Evolutionary conservation across 2,888 invertebrate genomes (phyloP), one percentile per base, ranked within the genome.

Genomic region (Drosophila picticornis): DNA sequence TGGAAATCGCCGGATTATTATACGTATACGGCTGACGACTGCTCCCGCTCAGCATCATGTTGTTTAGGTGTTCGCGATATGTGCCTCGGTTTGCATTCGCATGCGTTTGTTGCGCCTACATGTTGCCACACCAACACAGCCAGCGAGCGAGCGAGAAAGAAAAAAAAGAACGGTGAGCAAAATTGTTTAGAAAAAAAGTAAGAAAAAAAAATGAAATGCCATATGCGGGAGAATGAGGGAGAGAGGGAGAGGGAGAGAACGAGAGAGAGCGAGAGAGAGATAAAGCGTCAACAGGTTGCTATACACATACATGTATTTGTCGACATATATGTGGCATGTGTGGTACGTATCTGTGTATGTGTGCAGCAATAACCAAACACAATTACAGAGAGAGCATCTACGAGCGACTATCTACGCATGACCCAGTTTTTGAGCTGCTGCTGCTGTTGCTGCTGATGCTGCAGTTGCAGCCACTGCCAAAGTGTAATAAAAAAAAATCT

Each of bases 1-100:
- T 93, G 40, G 93, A 92, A 71, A 93, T 92, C 66, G 92, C 91
- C 79, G 92, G 90, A 85, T 92, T 92, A 61, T 92, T 93, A 40
- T 91, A 91, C 50, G 91, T 81, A 75, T 92, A 93, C 9, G 88
- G 83, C 58, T 91, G 92, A 0, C 92, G 91, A 71, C 88, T 89
- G 72, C 87, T 90, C 38, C 89, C 81, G 70, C 88, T 80, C 38
- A 93, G 82, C 80, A 93, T 89, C 38, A 92, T 84, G 77, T 91
- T 92, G 65, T 91, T 93, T 72, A 92, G 87, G 46, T 93, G 92
- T 57, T 90, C 92, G 11, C 93, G 87, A 61, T 91, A 92, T 51
- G 80, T 66, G 63, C 88, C 88, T n/a, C 90, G 87, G 50, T 82
- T 87, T 9, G 87, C 89, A 64, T 77, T 82, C 46, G 87, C 87